phyloP scores from a whole-genome alignment of 2,888 invertebrate species.

The Chironomus tentans region DNA sequence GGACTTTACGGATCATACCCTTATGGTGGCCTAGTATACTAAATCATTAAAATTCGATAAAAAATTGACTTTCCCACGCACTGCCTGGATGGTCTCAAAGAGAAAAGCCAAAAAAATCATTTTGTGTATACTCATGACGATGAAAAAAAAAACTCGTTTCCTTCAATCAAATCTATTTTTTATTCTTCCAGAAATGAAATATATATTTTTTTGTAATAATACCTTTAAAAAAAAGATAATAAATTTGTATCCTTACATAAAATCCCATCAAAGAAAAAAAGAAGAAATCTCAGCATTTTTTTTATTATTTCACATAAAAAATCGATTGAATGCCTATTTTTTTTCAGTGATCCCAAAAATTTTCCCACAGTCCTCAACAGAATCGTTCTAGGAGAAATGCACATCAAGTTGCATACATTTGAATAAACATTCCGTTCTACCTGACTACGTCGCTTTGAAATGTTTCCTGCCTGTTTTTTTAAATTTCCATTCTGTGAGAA shows the following conservation, averaged over 20 bases:
- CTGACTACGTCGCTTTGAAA: constrained; percentile 1
- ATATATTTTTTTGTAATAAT: not conserved
- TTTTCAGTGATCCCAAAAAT: constrained; percentile 9
- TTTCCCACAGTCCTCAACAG: constrained; percentile 1
- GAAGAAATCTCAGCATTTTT: not conserved
- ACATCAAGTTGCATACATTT: not conserved
- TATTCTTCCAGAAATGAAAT: constrained; percentile 1
- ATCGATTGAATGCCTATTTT: not conserved
- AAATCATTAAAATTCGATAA: not conserved
- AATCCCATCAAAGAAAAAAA: constrained; percentile 1
- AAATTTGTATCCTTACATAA: constrained; percentile 11
- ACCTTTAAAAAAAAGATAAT: constrained; percentile 5
- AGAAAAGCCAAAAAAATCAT: not conserved
- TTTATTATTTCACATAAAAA: constrained; percentile 6
- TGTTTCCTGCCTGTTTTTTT: constrained; percentile 14
- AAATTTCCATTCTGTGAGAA: constrained; percentile 6
- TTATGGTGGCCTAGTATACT: constrained; percentile 17
- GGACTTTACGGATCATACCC: not conserved
- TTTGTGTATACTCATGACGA: not conserved
- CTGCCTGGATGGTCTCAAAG: not conserved
- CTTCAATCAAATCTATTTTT: constrained; percentile 7
- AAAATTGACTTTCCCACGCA: constrained; percentile 16
- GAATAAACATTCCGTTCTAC: constrained; percentile 1
- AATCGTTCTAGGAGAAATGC: not conserved
- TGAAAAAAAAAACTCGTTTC: constrained; percentile 19